These are phyloP conservation scores for Stomatorhinus ivindoensis DNA, from an alignment of 2,113 vertebrate genomes.

Conservation along the genomic window DNA sequence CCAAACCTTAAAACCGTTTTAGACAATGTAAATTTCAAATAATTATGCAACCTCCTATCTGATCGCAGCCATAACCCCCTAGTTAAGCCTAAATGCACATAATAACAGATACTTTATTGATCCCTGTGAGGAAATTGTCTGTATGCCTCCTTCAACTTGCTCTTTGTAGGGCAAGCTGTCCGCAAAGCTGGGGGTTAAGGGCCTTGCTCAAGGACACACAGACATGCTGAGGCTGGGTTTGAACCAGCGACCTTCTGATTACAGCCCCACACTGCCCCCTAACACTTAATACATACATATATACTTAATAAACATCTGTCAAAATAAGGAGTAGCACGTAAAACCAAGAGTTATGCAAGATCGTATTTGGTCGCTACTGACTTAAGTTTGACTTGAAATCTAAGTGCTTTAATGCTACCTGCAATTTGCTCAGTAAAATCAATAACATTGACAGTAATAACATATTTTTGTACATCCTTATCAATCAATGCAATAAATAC, in stretches of 20 bases:
- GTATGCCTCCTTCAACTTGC: too few species aligned
- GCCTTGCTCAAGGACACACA: too few species aligned
- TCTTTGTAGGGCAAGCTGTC: too few species aligned
- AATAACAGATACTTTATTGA: too few species aligned
- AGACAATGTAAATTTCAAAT: neutral
- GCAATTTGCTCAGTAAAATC: neutral
- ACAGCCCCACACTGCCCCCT: too few species aligned
- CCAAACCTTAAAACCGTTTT: neutral
- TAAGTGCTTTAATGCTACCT: neutral
- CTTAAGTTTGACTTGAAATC: neutral
- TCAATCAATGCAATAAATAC: neutral
- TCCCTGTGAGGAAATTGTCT: too few species aligned
- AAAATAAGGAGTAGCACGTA: neutral
- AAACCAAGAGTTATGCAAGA: neutral
- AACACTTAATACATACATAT: neutral
- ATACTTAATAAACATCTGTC: neutral
- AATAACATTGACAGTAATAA: neutral
- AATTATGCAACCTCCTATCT: neutral
- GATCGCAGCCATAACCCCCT: neutral
- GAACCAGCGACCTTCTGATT: too few species aligned
- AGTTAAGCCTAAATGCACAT: neutral
- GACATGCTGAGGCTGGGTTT: too few species aligned
- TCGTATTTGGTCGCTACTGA: neutral
- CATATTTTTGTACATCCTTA: neutral
- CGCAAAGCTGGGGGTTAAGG: too few species aligned